Conservation (phyloP, 2,113 vertebrate genomes). For the Uropsilus gracilis region DNA sequence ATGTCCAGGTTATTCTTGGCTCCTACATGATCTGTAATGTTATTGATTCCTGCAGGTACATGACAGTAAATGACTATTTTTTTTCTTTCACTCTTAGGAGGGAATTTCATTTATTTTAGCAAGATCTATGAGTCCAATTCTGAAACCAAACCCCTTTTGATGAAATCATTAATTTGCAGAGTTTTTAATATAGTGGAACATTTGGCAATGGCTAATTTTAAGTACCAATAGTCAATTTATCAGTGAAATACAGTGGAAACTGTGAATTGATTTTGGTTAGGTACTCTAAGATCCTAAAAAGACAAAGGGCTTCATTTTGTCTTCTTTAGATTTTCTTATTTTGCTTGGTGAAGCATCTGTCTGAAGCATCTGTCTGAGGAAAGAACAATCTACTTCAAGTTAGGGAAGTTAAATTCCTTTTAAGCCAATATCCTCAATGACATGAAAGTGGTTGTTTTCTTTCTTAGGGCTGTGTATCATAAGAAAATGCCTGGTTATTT, state of each 20-base stretch:
- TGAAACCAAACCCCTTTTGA: slow-evolving; percentile 44
- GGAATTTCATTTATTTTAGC: slow-evolving; percentile 43
- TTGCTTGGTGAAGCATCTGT: not conserved
- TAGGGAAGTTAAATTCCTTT: not conserved
- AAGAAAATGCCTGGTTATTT: not conserved
- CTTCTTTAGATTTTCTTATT: slow-evolving; percentile 14
- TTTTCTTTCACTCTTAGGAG: slow-evolving; percentile 32
- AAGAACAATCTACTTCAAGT: not conserved
- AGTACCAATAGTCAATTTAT: not conserved
- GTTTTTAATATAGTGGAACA: slow-evolving; percentile 42
- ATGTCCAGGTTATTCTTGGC: slow-evolving; percentile 10
- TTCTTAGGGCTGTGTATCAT: not conserved
- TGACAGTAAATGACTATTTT: slow-evolving; percentile 56
- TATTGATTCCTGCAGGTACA: slow-evolving; percentile 61
- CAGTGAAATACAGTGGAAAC: not conserved
- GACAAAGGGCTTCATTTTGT: not conserved
- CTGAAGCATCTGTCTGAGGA: not conserved
- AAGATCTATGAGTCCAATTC: slow-evolving; percentile 33
- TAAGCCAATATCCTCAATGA: not conserved
- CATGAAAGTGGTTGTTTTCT: not conserved
- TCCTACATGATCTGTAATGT: slow-evolving; percentile 33
- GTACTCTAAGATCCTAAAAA: not conserved
- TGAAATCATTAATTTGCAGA: slow-evolving; percentile 56
- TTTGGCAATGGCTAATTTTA: slow-evolving; percentile 11
- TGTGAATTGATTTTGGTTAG: not conserved